These are phyloP conservation scores for Halesus radiatus DNA, from an alignment of 1,140 invertebrate species.

Conservation along the genomic window DNA sequence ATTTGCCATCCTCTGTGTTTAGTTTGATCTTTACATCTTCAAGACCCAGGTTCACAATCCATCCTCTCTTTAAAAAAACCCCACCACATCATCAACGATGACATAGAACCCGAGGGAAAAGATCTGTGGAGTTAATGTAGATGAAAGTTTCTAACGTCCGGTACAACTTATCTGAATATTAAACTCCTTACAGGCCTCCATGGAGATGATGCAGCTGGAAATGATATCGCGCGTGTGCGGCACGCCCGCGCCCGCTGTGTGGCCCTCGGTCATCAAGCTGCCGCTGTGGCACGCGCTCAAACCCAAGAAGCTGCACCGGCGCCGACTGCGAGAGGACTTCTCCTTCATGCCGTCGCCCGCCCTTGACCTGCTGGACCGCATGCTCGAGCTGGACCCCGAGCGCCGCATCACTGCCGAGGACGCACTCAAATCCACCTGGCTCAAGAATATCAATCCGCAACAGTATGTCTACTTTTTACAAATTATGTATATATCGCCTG, in stretches of 20 bases:
- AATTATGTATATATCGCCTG: too few species aligned
- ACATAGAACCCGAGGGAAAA: too few species aligned
- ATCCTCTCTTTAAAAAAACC: too few species aligned
- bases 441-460: conserved; percentile 91
- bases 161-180: too few species aligned
- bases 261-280: conserved; percentile 96
- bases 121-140: too few species aligned
- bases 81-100: too few species aligned
- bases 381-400: conserved; percentile 96
- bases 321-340: conserved; percentile 94
- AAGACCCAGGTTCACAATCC: too few species aligned
- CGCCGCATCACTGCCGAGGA: conserved; percentile 95
- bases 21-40: too few species aligned
- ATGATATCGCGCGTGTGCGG: conserved; percentile 96
- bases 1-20: too few species aligned
- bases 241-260: conserved; percentile 95
- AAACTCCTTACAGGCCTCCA: conserved; percentile 79
- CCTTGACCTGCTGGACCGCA: conserved; percentile 94
- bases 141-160: too few species aligned
- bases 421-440: conserved; percentile 94
- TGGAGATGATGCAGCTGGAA: conserved; percentile 95
- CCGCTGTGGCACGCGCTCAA: conserved; percentile 94
- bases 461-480: conserved; percentile 76
- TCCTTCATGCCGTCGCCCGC: conserved; percentile 90
- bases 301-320: conserved; percentile 90